Conservation (phyloP, 2,888 invertebrate genomes). For the Aethes cnicana region DNA sequence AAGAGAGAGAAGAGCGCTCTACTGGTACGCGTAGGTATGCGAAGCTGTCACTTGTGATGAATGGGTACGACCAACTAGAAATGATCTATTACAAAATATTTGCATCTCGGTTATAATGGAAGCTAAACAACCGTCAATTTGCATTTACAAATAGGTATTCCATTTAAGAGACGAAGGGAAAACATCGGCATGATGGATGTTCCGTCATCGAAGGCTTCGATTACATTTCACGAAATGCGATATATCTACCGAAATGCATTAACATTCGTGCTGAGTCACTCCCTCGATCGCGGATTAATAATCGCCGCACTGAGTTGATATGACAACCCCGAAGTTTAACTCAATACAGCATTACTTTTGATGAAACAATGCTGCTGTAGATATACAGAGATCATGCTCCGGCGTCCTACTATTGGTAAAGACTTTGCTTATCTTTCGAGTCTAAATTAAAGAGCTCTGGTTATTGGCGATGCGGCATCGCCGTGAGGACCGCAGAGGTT, state of each 20-base stretch:
- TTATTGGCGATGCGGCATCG: too few species aligned
- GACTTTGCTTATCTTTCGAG: too few species aligned
- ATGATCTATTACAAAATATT: conserved; percentile 26
- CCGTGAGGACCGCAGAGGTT: too few species aligned
- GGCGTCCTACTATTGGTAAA: too few species aligned
- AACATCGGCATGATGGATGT: conserved; percentile 69
- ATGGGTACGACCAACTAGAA: conserved; percentile 17
- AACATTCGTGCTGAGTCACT: conserved; percentile 60
- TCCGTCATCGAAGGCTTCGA: conserved; percentile 52
- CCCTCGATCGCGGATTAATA: conserved; percentile 39
- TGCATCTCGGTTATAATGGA: conserved; percentile 33
- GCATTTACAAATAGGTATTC: conserved; percentile 60
- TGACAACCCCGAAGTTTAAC: background rate
- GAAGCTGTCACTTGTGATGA: conserved; percentile 19
- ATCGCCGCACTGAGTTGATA: background rate
- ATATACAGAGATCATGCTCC: too few species aligned
- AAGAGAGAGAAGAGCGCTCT: too few species aligned
- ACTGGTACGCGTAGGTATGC: too few species aligned
- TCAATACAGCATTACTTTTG: too few species aligned
- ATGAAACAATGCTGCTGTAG: too few species aligned
- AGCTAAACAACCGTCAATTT: conserved; percentile 57
- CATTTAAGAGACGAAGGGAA: conserved; percentile 59
- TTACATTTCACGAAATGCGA: conserved; percentile 73
- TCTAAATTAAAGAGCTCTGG: too few species aligned
- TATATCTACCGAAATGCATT: conserved; percentile 70